Conservation (phyloP, 2,888 invertebrate species). For the Smittia aterrima region DNA sequence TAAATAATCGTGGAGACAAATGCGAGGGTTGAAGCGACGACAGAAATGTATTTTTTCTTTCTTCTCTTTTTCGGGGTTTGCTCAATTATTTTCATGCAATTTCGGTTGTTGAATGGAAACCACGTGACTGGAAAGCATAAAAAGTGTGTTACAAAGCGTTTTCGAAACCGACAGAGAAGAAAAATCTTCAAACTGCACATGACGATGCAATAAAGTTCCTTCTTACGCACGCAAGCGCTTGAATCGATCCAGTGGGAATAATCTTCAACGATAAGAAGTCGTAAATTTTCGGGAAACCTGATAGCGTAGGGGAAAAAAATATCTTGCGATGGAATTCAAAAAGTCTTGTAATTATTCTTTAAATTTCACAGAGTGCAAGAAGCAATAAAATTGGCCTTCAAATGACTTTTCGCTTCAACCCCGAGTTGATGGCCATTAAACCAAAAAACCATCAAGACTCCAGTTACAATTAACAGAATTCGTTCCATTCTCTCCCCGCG, state of each 20-base stretch:
- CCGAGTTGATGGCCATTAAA: neutral
- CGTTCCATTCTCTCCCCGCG: constrained; percentile 1
- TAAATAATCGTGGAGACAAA: constrained; percentile 17
- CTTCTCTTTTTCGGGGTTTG: neutral
- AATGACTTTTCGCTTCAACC: neutral
- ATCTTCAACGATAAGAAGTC: neutral
- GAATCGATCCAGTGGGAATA: constrained; percentile 32
- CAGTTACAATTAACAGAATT: constrained; percentile 18
- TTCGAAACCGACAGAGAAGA: neutral
- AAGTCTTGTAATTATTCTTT: neutral
- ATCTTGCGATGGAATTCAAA: neutral
- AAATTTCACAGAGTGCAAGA: neutral
- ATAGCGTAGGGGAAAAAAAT: neutral
- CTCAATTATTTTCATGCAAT: constrained; percentile 26
- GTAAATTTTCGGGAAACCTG: neutral
- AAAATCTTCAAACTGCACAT: constrained; percentile 29
- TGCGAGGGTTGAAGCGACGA: constrained; percentile 7
- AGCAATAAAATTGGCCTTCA: neutral
- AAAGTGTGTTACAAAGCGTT: constrained; percentile 7
- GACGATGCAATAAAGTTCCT: constrained; percentile 30
- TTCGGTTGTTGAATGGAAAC: constrained; percentile 28
- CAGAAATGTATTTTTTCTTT: neutral
- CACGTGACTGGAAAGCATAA: constrained; percentile 34
- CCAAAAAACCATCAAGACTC: constrained; percentile 18
- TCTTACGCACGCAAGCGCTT: neutral